Conservation (phyloP, 2,113 vertebrate genomes). For the Brachyhypopomus occidentalis region DNA sequence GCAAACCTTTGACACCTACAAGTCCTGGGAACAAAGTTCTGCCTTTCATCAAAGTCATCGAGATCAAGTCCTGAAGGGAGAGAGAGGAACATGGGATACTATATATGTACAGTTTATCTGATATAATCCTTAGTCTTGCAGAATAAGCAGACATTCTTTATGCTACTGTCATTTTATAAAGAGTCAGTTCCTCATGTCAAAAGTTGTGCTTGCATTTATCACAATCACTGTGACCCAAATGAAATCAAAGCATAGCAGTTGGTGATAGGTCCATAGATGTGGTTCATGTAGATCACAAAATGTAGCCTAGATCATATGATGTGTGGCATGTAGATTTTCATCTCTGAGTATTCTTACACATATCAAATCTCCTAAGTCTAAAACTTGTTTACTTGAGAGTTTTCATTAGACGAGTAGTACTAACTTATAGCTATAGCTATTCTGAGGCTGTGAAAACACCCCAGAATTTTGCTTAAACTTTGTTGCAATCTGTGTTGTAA, state of each 20-base stretch:
- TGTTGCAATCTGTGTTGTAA: not conserved
- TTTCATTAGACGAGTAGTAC: not conserved
- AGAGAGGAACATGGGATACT: constrained; percentile 47
- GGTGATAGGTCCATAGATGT: not conserved
- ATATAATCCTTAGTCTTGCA: not conserved
- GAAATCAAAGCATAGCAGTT: not conserved
- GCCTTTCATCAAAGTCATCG: constrained; percentile 88
- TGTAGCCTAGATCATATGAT: not conserved
- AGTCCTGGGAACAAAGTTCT: constrained; percentile 73
- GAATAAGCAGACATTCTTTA: not conserved
- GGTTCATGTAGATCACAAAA: not conserved
- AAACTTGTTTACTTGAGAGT: not conserved
- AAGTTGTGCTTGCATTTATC: too few species aligned
- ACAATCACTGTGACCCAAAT: not conserved
- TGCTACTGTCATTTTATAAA: not conserved
- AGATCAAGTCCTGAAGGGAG: constrained; percentile 74
- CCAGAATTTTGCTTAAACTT: too few species aligned
- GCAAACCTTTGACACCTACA: constrained; percentile 73
- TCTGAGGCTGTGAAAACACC: too few species aligned
- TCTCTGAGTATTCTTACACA: not conserved
- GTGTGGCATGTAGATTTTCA: not conserved
- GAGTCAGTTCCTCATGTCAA: not conserved
- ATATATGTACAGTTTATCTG: not conserved
- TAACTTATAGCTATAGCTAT: too few species aligned
- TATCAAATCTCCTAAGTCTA: not conserved